Conservation (phyloP, 2,888 invertebrate species). For the Morinoia aosen region DNA sequence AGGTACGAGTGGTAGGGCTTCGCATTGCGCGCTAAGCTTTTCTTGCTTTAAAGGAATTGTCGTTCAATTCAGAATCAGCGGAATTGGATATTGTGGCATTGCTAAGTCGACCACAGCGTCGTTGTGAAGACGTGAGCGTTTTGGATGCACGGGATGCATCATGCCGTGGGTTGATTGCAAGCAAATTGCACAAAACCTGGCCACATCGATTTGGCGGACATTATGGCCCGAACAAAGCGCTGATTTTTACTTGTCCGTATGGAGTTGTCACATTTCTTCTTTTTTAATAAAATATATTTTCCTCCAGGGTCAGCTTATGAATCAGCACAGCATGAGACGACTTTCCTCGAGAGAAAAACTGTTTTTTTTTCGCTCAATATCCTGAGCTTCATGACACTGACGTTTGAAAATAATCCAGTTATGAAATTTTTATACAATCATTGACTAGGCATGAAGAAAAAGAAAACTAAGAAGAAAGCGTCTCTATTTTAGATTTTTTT, state of each 20-base stretch:
- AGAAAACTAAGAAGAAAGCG: no score
- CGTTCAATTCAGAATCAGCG: background rate
- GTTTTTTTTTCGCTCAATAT: no score
- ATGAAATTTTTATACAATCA: no score
- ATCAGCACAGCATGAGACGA: no score
- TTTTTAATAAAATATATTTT: no score
- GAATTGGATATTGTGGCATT: background rate
- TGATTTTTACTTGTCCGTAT: background rate
- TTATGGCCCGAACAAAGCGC: background rate
- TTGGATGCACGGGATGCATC: background rate
- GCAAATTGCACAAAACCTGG: background rate
- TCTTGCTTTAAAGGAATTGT: slow-evolving; percentile 12
- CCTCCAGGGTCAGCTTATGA: no score
- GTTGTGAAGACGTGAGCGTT: background rate
- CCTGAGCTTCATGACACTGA: no score
- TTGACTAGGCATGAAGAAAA: no score
- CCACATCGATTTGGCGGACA: background rate
- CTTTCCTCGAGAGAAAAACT: no score
- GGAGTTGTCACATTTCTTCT: no score
- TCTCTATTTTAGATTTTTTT: no score
- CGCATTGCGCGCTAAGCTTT: background rate
- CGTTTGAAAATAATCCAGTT: no score
- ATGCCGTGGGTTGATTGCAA: background rate
- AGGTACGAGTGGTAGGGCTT: background rate
- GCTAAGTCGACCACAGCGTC: background rate